Percentiles rank a stretch among this genome's conserved stretches.
phyloP scores from a whole-genome alignment of 2,113 vertebrate genomes.

The Cygnus buccinator region DNA sequence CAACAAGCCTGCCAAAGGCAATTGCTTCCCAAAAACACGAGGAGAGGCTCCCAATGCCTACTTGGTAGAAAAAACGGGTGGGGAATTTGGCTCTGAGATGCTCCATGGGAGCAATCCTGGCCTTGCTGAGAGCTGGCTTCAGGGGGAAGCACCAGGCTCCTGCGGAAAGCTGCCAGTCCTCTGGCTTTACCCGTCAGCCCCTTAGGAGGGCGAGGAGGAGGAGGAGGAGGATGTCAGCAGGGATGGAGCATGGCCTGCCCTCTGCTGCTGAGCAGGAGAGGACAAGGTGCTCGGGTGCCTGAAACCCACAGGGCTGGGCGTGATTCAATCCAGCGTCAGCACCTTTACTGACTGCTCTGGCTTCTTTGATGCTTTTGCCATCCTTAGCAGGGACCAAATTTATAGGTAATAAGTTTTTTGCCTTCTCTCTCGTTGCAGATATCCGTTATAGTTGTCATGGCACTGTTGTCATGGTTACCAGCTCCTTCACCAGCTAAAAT shows the following conservation, averaged over 20 bases:
- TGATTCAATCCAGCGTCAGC: not conserved
- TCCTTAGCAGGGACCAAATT: not conserved
- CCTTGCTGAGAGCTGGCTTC: not conserved
- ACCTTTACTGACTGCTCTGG: not conserved
- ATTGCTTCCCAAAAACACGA: not conserved
- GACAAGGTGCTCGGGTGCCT: not conserved
- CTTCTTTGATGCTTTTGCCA: not conserved
- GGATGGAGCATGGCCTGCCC: not conserved
- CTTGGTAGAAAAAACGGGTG: not conserved
- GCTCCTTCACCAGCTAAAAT: not conserved
- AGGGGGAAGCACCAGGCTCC: not conserved
- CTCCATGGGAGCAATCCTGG: not conserved
- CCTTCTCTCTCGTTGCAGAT: not conserved
- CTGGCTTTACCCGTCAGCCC: not conserved
- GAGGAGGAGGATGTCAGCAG: not conserved
- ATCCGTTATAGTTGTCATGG: constrained; percentile 24
- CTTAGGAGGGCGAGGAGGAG: not conserved
- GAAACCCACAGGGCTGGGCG: not conserved
- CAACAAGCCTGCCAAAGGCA: not conserved
- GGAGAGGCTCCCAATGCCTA: not conserved
- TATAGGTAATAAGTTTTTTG: not conserved
- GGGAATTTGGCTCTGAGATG: not conserved
- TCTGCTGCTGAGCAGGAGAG: not conserved
- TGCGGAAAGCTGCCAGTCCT: not conserved
- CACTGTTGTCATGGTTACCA: constrained; percentile 56